Evolutionary conservation across 2,888 invertebrate species (phyloP), one percentile per base, ranked within the genome.

Genomic region (Drosophila greeni): DNA sequence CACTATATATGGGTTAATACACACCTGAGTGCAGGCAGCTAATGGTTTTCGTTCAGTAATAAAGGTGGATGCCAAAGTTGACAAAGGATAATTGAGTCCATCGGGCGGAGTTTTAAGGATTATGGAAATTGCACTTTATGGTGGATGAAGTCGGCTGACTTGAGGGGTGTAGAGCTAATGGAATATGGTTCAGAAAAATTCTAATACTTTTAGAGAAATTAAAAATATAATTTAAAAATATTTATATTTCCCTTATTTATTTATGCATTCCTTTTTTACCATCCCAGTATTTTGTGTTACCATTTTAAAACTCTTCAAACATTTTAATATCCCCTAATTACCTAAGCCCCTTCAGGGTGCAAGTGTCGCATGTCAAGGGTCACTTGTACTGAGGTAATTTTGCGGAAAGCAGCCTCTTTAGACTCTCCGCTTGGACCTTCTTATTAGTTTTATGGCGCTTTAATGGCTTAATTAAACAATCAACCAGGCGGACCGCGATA

Each of bases 401-500:
- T 12, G 29, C 59, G 45, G 45, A 59, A 52, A 53, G 37, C 37
- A 54, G 57, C 29, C 39, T 49, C 43, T 31, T 23, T 12, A 49
- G 55, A n/a, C 42, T n/a, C 66, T 54, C 55, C 64, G 66, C 45
- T 54, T 68, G 56, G 67, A 82, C 80, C 47, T 49, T 37, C 47
- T 79, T 74, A 84, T 84, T 75, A 60, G 36, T 61, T 83, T 83
- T 81, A 83, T 85, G 68, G 75, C 71, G 57, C 72, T 81, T 81
- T 81, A 81, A 81, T 85, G 77, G 72, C 78, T 81, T 83, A 81
- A 81, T 81, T 77, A 81, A 81, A 85, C 84, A 83, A 83, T 83
- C 83, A 77, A 65, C 82, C 83, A 48, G 73, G 34, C 64, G 64
- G 54, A 37, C 47, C 58, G 49, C 57, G 62, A 76, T 73, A 77